Base-by-base conservation (phyloP, 1,140 invertebrate genomes). In the Eulimnadia texana region DNA sequence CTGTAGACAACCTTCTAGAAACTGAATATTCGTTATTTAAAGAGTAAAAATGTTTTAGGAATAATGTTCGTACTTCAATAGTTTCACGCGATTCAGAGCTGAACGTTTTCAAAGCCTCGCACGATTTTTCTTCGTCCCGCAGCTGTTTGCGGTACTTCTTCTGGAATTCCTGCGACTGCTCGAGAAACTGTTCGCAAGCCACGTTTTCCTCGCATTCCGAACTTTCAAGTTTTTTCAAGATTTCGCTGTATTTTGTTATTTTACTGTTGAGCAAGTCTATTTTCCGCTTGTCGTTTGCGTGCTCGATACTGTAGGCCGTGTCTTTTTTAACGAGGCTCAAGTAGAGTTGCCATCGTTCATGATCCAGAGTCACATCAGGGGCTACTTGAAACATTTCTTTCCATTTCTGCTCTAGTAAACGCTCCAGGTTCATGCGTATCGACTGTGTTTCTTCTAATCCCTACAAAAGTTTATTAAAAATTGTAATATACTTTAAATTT, bases 381-480 rank as follows among this genome's bases (percentile, higher is more conserved):
- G 55, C 55, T 27, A 22, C 33, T 27, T 33, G 27, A n/a, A 28
- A 27, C 22, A 57, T 29, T 42, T 57, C 27, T 20, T 57, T 27
- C 55, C 55, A 57, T 16, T 33, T 57, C 11, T 57, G 2, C 6
- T 57, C 55, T 20, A 57, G 33, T 0, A 27, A 20, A 2, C 55
- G 24, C 28, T 57, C 55, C 55, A 57, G 28, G 20, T 13, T 57
- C 28, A 29, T 20, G 2, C 55, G 27, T 20, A 57, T 33, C 22
- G 55, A 29, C 55, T 57, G 55, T 27, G 27, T 33, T 28, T 57
- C 55, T 42, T 57, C 55, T n/a, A 57, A 19, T 3, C 55, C 55
- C 55, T 57, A 20, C 13, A 57, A 57, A 57, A n/a, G 19, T 9
- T 11, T 19, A 52, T 9, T 0, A 52, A 9, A 52, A 23, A 52